phyloP scores from a whole-genome alignment of 2,113 vertebrate species.

The Dipodomys spectabilis region DNA sequence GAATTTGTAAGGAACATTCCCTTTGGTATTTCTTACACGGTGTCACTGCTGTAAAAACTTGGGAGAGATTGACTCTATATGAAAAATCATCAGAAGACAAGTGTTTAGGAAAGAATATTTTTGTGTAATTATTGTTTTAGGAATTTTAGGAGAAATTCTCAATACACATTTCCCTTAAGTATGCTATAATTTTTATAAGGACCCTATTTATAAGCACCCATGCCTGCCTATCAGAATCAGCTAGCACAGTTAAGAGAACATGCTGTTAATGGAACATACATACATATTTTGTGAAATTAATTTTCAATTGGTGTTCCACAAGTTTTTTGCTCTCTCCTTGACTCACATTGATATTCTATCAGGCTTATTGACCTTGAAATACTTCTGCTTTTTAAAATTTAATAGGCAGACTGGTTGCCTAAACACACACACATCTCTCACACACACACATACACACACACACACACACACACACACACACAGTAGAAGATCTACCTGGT shows the following conservation, averaged over 20 bases:
- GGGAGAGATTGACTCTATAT: background rate
- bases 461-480: too few relatives aligned
- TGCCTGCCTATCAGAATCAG: background rate
- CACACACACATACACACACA: too few relatives aligned
- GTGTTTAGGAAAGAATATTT: background rate
- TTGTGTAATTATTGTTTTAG: background rate
- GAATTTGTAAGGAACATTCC: background rate
- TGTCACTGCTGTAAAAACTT: background rate
- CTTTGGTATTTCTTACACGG: background rate
- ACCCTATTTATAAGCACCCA: background rate
- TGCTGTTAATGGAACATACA: background rate
- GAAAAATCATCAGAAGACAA: background rate
- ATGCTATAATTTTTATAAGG: background rate
- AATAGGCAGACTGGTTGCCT: background rate
- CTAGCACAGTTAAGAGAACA: background rate
- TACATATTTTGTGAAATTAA: background rate
- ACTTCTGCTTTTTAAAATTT: conserved; percentile 35
- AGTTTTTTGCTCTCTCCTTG: background rate
- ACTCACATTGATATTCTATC: background rate
- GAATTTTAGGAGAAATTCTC: too few relatives aligned
- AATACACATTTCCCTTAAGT: background rate
- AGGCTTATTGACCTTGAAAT: background rate
- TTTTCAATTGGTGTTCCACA: background rate
- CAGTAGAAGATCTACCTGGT: too few relatives aligned
- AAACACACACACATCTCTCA: too few relatives aligned